Evolutionary conservation across 2,888 invertebrate genomes (phyloP), one percentile per base, ranked within the genome.

Genomic region (Machimus rusticus): DNA sequence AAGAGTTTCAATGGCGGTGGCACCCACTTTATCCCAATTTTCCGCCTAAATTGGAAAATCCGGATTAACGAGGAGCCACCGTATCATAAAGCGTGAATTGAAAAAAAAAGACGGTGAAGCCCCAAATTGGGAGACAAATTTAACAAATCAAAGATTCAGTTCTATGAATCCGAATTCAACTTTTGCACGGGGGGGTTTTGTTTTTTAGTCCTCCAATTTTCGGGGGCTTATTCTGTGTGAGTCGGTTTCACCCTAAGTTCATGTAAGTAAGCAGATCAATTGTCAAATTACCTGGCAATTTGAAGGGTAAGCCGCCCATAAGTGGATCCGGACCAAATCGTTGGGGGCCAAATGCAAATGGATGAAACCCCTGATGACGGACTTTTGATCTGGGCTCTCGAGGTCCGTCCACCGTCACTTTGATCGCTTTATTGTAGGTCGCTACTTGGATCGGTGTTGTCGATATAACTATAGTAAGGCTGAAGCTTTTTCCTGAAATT

Each of bases 371-470:
- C 91, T 96, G 97, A 92, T 97, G 97, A 89, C 97, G 94, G 89
- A 97, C 96, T 94, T 98, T 98, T 90, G 98, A 98, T 91, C 99
- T 94, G 12, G 99, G 99, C 93, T 99, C 99, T 89, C 99, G 94
- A 0, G 99, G 99, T 86, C 99, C 99, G 92, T 99, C 99, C 88
- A 99, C 99, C 1, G 99, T 99, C 91, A 99, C 99, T 94, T 99
- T 99, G 93, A 99, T 99, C 88, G 99, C 99, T 93, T 99, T 99
- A 91, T 95, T 96, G 93, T 99, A 99, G n/a, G 99, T 98, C 88
- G 98, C 97, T 89, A 99, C 96, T 94, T 99, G 99, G 51, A 98
- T 97, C 9, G 99, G 99, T 82, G 96, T 95, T 88, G 98, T 97
- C 89, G 97, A 97, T 91, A 99, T 95, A 91, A 98, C 97, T 93